Conservation (phyloP, 2,888 invertebrate species). For the Microctonus brassicae region DNA sequence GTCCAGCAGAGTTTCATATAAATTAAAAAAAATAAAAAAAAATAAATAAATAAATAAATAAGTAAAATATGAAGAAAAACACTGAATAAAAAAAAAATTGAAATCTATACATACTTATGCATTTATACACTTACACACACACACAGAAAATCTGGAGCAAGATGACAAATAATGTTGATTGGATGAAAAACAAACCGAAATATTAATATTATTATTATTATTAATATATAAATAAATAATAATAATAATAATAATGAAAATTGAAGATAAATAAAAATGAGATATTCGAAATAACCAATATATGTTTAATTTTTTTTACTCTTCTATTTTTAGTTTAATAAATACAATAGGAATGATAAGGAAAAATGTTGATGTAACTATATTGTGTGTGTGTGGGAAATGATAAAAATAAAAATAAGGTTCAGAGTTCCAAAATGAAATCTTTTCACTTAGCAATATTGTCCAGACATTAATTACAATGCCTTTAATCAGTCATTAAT, state of each 20-base stretch:
- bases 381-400: neutral
- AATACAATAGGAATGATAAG: neutral
- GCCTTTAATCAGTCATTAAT: constrained; percentile 15
- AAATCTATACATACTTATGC: no score
- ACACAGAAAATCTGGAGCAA: no score
- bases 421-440: constrained; percentile 5
- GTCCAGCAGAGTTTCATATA: neutral
- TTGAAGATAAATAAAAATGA: no score
- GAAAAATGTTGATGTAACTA: neutral
- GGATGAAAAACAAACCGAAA: no score
- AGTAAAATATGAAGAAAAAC: no score
- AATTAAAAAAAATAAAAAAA: neutral
- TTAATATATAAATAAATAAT: no score
- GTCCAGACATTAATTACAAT: constrained; percentile 25
- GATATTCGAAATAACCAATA: no score
- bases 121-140: no score
- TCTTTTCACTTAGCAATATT: constrained; percentile 19
- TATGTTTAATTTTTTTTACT: neutral
- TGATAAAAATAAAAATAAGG: neutral
- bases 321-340: no score
- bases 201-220: no score
- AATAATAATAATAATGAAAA: neutral
- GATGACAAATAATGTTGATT: no score
- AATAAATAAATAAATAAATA: neutral
- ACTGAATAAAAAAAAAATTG: no score